Conservation (phyloP, 2,797 vertebrate species). For the Pseudomugil gertrudae region DNA sequence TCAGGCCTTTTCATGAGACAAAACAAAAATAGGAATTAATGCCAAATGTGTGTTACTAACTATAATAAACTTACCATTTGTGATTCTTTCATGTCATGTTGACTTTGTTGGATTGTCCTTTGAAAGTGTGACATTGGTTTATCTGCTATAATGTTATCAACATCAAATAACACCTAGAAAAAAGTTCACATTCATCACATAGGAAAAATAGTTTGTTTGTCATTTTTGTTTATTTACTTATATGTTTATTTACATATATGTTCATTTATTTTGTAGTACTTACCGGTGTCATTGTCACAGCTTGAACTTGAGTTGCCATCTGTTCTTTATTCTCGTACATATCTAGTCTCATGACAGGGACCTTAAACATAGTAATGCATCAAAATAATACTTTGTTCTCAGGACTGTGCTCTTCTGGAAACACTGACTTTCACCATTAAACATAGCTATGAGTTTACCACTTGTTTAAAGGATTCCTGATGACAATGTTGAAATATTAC, state of each 20-base stretch:
- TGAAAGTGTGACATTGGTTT: background rate
- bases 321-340: background rate
- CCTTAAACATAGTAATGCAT: background rate
- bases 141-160: background rate
- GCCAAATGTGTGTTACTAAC: too few relatives aligned
- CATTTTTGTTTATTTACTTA: too few relatives aligned
- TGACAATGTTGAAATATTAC: too few relatives aligned
- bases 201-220: background rate
- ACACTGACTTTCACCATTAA: too few relatives aligned
- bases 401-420: too few relatives aligned
- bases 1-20: too few relatives aligned
- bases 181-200: background rate
- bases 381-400: too few relatives aligned
- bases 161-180: background rate
- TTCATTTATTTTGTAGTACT: background rate
- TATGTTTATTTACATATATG: too few relatives aligned
- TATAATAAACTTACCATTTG: background rate
- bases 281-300: background rate
- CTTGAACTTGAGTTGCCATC: background rate
- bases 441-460: too few relatives aligned
- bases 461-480: too few relatives aligned
- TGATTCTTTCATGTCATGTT: background rate
- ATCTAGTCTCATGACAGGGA: background rate
- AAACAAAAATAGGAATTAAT: too few relatives aligned
- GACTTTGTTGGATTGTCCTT: background rate